A percentile compares a stretch with the other conserved stretches of the same genome.
These are phyloP conservation scores for Molorchus minor DNA, from an alignment of 2,888 invertebrate species.

Conservation along the genomic window DNA sequence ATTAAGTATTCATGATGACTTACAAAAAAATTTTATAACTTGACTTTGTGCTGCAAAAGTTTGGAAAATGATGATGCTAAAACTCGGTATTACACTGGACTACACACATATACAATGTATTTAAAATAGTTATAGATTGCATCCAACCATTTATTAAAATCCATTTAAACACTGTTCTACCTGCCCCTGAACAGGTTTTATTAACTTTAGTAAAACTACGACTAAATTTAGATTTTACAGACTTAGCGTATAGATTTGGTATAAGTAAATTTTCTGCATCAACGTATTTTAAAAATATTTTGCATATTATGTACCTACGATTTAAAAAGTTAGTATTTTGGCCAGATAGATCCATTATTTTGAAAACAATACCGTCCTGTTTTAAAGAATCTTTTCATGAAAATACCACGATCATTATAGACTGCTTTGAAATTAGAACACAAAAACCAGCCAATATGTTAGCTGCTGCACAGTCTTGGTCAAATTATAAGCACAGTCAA, in stretches of 20 bases:
- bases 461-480: slow-evolving; percentile 26
- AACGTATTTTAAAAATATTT: too few species aligned
- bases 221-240: slow-evolving; percentile 25
- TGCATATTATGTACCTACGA: slow-evolving; percentile 10
- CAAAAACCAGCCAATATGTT: slow-evolving; percentile 26
- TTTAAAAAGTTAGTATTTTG: slow-evolving; percentile 29
- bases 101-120: too few species aligned
- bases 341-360: slow-evolving; percentile 18
- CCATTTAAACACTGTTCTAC: slow-evolving; percentile 2
- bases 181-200: slow-evolving; percentile 5
- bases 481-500: slow-evolving; percentile 28
- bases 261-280: too few species aligned
- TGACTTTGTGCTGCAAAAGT: not conserved
- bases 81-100: too few species aligned
- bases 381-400: slow-evolving; percentile 36
- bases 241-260: slow-evolving; percentile 23
- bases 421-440: slow-evolving; percentile 26
- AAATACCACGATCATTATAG: slow-evolving; percentile 33
- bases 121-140: not conserved
- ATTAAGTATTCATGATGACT: not conserved
- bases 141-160: not conserved
- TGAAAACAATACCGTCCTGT: slow-evolving; percentile 31
- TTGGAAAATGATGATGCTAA: slow-evolving; percentile 2
- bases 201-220: slow-evolving; percentile 22
- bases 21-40: not conserved